Evolutionary conservation across 2,113 vertebrate genomes (phyloP), one percentile per base, ranked within the genome.

Genomic region (Kryptolebias marmoratus): DNA sequence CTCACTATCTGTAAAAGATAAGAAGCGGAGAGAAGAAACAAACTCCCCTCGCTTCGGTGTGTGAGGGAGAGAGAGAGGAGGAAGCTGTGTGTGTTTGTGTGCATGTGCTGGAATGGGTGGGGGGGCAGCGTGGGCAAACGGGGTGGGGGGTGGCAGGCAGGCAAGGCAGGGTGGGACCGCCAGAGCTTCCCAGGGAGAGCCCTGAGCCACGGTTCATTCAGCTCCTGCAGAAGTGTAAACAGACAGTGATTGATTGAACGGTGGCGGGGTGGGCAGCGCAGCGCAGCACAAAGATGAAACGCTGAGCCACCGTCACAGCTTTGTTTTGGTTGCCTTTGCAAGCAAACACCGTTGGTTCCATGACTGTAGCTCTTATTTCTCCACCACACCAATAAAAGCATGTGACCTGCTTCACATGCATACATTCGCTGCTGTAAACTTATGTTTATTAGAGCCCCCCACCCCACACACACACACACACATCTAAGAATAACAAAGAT

Each of bases 191-290:
- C 84, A 85, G 77, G 90, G 91, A 88, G 90, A 90, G 90, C 83
- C 80, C 77, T 70, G 87, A 90, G 84, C 88, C 45, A 36, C 54
- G 68, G 77, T 76, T 88, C 91, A 93, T 93, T 94, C 90, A 93
- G 84, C 81, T 79, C 68, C 80, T 73, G 83, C 83, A 88, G 87
- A 80, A 90, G 92, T 91, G 93, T 93, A 93, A 94, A 93, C 93
- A 94, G 79, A 90, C 91, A 91, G 85, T 91, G 92, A 93, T 92
- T 91, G 92, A 93, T 92, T 94, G 91, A 93, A 90, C 91, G 82
- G 88, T 89, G 91, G 82, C 68, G 79, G 83, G 83, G 83, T 2
- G 79, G 85, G 81, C 81, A 72, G 87, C 79, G 48, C 77, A 63
- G 68, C 59, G 52, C 74, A 74, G 73, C 7, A 36, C 7, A 82